These are phyloP conservation scores for Narcine bancroftii DNA, from an alignment of 2,113 vertebrate genomes.

Conservation along the genomic window DNA sequence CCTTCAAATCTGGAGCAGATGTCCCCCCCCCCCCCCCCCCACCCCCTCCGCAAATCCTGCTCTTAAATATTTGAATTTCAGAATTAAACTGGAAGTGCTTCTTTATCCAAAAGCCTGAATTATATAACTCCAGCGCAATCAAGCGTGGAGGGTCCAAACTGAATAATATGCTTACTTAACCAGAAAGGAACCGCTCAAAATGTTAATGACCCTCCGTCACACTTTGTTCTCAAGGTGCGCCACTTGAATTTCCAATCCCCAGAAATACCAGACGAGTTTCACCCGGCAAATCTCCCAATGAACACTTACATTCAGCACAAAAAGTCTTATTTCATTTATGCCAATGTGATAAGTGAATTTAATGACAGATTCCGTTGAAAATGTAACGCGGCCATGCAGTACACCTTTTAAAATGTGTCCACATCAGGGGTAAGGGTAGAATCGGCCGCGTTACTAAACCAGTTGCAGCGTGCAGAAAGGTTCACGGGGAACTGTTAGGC, in stretches of 20 bases:
- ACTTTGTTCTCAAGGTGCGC: neutral
- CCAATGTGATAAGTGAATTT: neutral
- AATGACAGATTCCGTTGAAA: neutral
- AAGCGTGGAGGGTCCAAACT: neutral
- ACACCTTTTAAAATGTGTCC: neutral
- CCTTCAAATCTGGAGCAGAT: neutral
- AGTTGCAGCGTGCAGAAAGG: neutral
- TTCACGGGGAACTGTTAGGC: neutral
- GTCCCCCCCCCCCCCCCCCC: too few species aligned
- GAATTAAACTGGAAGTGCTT: neutral
- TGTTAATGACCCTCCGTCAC: neutral
- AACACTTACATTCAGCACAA: neutral
- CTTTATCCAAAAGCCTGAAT: neutral
- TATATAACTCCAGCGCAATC: neutral
- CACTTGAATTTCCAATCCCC: neutral
- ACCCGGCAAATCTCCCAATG: neutral
- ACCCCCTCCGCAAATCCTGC: too few species aligned
- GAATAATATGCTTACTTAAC: neutral
- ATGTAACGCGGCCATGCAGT: neutral
- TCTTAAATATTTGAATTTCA: neutral
- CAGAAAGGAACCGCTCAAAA: neutral
- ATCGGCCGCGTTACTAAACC: neutral
- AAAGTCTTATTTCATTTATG: neutral
- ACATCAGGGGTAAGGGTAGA: too few species aligned
- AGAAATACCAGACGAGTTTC: neutral